Conservation (phyloP, 2,888 invertebrate genomes). For the Trissonchulus latispiculum region DNA sequence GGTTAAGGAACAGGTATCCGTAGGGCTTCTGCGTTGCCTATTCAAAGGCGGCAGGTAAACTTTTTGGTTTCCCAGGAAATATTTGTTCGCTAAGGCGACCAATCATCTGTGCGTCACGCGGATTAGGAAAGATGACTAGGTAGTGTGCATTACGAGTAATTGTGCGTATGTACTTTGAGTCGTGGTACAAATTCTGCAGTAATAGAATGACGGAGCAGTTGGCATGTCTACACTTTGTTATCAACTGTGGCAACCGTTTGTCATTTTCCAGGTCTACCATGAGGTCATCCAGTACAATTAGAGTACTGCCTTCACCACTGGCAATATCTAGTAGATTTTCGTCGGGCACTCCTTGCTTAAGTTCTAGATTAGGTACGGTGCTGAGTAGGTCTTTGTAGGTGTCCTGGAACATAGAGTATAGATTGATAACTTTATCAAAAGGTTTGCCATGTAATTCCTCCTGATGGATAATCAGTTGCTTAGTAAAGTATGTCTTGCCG, state of each 20-base stretch:
- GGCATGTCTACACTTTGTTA: conserved; percentile 12
- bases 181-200: conserved; percentile 17
- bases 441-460: background rate
- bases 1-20: conserved; percentile 21
- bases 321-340: background rate
- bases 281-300: conserved; percentile 16
- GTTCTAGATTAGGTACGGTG: conserved; percentile 10
- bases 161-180: conserved; percentile 6
- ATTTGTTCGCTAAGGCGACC: conserved; percentile 3
- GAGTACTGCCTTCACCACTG: background rate
- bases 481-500: conserved; percentile 18
- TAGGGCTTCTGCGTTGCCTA: conserved; percentile 14
- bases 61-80: conserved; percentile 11
- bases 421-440: conserved; percentile 9
- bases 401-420: conserved; percentile 3
- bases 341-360: conserved; percentile 14
- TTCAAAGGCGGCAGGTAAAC: conserved; percentile 14
- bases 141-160: conserved; percentile 16
- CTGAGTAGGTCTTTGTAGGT: background rate
- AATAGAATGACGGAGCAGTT: conserved; percentile 9
- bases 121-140: conserved; percentile 19
- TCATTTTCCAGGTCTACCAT: conserved; percentile 17
- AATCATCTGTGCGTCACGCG: conserved; percentile 11
- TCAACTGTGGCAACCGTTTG: background rate
- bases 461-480: background rate